Percentiles rank a stretch among this genome's conserved stretches.
Evolutionary conservation across 2,797 vertebrate genomes (phyloP).

Genomic region (Thunnus albacares): DNA sequence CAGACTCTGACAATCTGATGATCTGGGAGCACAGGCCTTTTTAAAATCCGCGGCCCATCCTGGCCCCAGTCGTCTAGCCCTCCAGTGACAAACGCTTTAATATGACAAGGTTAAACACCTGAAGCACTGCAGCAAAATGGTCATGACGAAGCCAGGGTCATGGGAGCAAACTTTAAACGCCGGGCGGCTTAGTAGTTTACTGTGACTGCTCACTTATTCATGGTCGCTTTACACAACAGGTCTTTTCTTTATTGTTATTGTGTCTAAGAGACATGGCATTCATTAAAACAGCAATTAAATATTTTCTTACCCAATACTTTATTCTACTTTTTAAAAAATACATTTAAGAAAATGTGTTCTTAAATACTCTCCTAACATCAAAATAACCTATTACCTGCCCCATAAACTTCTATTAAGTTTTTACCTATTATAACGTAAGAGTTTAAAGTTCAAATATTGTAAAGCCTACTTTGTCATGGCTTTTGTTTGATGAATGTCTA

Average conservation of each 20-base stretch:
- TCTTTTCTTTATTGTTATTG: background rate
- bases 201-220: conserved; percentile 42
- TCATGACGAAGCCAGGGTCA: conserved; percentile 61
- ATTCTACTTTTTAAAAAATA: background rate
- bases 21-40: conserved; percentile 67
- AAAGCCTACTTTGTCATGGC: too few species aligned
- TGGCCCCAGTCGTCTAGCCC: conserved; percentile 71
- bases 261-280: background rate
- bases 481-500: too few species aligned
- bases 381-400: too few species aligned
- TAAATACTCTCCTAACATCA: too few species aligned
- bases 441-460: too few species aligned
- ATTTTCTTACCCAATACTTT: background rate
- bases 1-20: conserved; percentile 82
- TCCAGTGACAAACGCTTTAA: conserved; percentile 81
- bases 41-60: conserved; percentile 54
- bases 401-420: too few species aligned
- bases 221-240: conserved; percentile 21
- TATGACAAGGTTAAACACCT: conserved; percentile 84
- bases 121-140: conserved; percentile 71
- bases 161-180: conserved; percentile 60
- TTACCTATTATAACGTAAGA: too few species aligned
- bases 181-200: conserved; percentile 25
- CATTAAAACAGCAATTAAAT: background rate
- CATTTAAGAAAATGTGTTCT: too few species aligned